These are phyloP conservation scores for Varanus komodoensis DNA, from an alignment of 2,113 vertebrate genomes.

Conservation along the genomic window DNA sequence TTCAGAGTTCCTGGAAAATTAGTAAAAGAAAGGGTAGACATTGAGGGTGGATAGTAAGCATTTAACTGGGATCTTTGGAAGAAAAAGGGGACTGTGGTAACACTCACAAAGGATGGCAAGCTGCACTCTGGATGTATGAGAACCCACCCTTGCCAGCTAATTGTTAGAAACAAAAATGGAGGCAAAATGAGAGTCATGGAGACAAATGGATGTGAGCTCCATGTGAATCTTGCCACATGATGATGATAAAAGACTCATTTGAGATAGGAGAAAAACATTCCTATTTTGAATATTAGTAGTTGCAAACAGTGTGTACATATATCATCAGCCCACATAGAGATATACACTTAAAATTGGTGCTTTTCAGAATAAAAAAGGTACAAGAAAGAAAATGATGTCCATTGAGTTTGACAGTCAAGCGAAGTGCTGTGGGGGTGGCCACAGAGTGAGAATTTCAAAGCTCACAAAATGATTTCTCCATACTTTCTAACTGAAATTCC, in stretches of 20 bases:
- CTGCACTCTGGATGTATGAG: not conserved
- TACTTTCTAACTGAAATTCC: not conserved
- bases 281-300: not conserved
- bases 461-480: not conserved
- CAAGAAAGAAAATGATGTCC: conserved; percentile 5
- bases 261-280: not conserved
- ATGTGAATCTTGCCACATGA: not conserved
- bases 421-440: not conserved
- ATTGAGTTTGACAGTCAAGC: not conserved
- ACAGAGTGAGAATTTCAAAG: not conserved
- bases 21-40: too few species aligned
- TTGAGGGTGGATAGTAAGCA: not conserved
- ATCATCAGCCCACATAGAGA: not conserved
- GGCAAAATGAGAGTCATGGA: not conserved
- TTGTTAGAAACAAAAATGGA: not conserved
- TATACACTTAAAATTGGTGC: not conserved
- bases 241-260: not conserved
- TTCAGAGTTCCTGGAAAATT: too few species aligned
- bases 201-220: not conserved
- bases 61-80: not conserved
- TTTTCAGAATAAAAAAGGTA: conserved; percentile 7
- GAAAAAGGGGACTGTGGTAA: not conserved
- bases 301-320: not conserved
- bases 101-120: not conserved
- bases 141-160: not conserved